phyloP scores from a whole-genome alignment of 92 coral and sea anemone genomes.

The Bergia sp. region DNA sequence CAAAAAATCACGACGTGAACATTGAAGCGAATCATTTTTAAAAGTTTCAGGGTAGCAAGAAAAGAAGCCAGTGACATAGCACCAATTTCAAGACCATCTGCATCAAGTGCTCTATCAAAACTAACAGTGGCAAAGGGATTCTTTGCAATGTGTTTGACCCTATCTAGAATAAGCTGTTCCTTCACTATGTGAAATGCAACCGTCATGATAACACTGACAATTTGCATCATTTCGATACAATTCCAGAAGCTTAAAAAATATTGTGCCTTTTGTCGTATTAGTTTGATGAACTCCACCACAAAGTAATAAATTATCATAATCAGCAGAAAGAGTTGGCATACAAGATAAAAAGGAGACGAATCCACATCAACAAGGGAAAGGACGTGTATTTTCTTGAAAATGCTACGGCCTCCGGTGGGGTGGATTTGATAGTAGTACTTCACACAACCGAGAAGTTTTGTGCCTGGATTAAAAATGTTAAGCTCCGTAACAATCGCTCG shows the following conservation, averaged over 20 bases:
- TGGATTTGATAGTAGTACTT: slow-evolving; percentile 14
- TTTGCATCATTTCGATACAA: slow-evolving; percentile 19
- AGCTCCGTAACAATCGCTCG: slow-evolving; percentile 27
- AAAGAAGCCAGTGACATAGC: slow-evolving; percentile 40
- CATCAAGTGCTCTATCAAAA: neutral
- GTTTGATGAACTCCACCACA: slow-evolving; percentile 18
- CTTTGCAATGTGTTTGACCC: neutral
- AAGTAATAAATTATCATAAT: slow-evolving; percentile 33
- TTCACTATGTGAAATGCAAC: slow-evolving; percentile 34
- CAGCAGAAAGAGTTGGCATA: slow-evolving; percentile 23
- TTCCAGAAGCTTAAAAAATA: slow-evolving; percentile 40
- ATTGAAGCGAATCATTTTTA: slow-evolving; percentile 42
- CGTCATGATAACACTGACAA: slow-evolving; percentile 5
- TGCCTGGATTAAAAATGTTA: slow-evolving; percentile 36
- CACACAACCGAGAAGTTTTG: slow-evolving; percentile 4
- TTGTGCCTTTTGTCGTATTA: slow-evolving; percentile 4
- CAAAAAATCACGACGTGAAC: slow-evolving; percentile 16
- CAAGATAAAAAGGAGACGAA: slow-evolving; percentile 5
- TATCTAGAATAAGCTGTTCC: slow-evolving; percentile 1
- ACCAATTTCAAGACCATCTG: slow-evolving; percentile 9
- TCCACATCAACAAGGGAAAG: slow-evolving; percentile 27
- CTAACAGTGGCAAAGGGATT: slow-evolving; percentile 34
- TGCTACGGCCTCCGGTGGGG: slow-evolving; percentile 11
- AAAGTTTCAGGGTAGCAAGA: slow-evolving; percentile 39
- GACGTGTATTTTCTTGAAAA: slow-evolving; percentile 1